phyloP scores from a whole-genome alignment of 2,113 vertebrate genomes.

The Lampris megalopsis region DNA sequence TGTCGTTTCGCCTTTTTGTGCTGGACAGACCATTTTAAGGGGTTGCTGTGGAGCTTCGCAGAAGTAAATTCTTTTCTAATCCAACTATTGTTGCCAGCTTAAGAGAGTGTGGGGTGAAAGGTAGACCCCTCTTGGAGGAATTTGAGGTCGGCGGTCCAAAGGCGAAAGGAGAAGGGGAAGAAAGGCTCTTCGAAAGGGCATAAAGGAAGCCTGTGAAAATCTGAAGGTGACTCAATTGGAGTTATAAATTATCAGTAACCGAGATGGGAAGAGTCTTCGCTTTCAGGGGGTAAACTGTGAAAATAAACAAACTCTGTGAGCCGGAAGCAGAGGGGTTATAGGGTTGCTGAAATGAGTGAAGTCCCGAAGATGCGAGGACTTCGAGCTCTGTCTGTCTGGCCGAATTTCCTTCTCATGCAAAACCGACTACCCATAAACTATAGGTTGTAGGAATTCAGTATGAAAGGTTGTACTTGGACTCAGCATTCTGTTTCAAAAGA shows the following conservation, averaged over 20 bases:
- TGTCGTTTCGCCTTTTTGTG: slow-evolving; percentile 84
- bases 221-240: slow-evolving; percentile 87
- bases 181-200: slow-evolving; percentile 77
- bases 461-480: slow-evolving; percentile 5
- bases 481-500: slow-evolving; percentile 24
- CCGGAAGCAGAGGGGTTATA: not conserved
- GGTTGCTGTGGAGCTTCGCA: slow-evolving; percentile 86
- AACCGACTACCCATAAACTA: not conserved
- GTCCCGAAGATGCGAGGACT: slow-evolving; percentile 1
- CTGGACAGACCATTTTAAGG: slow-evolving; percentile 82
- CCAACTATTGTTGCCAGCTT: slow-evolving; percentile 95
- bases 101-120: slow-evolving; percentile 97
- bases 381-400: not conserved
- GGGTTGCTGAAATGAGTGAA: not conserved
- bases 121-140: slow-evolving; percentile 88
- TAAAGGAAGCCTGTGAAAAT: slow-evolving; percentile 86
- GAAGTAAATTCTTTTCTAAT: slow-evolving; percentile 99
- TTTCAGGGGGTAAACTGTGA: slow-evolving; percentile 48
- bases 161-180: slow-evolving; percentile 85
- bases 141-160: slow-evolving; percentile 81
- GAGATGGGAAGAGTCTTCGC: slow-evolving; percentile 30
- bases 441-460: not conserved
- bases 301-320: not conserved
- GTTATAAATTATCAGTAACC: slow-evolving; percentile 81
- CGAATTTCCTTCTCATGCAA: not conserved